phyloP scores from a whole-genome alignment of 2,797 vertebrate species.

The Pipistrellus pipistrellus region DNA sequence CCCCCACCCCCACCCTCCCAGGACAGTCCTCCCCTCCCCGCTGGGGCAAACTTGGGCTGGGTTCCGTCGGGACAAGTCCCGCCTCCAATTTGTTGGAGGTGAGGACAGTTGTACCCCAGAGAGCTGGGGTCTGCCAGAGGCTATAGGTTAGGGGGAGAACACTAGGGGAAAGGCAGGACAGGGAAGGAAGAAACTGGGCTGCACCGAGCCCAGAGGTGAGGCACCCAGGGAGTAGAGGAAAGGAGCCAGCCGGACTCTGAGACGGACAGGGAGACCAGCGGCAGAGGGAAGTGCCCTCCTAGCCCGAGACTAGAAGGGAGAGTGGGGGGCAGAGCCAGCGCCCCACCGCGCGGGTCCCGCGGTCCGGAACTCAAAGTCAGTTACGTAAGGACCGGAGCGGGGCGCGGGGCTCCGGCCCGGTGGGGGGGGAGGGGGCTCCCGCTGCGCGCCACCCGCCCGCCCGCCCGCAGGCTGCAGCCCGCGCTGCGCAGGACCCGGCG shows the following conservation, averaged over 20 bases:
- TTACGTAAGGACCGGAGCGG: conserved; percentile 77
- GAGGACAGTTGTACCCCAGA: background rate
- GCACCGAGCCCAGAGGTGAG: background rate
- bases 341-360: conserved; percentile 49
- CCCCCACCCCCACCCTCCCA: background rate
- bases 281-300: conserved; percentile 47
- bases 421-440: background rate
- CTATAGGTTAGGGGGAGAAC: background rate
- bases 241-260: conserved; percentile 2
- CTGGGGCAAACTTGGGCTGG: background rate
- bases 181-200: background rate
- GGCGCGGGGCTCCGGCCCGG: conserved; percentile 31
- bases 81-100: background rate
- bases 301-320: background rate
- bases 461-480: background rate
- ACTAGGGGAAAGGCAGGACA: background rate
- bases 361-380: conserved; percentile 76
- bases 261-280: background rate
- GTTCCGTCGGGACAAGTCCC: conserved; percentile 16
- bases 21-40: background rate
- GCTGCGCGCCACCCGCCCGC: background rate
- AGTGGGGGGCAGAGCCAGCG: background rate
- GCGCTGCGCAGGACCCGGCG: background rate
- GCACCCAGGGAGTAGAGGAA: background rate
- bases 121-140: conserved; percentile 50